Percentiles rank a stretch among this genome's conserved stretches.
These are phyloP conservation scores for Thunnus albacares DNA, from an alignment of 2,797 vertebrate species.

Conservation along the genomic window DNA sequence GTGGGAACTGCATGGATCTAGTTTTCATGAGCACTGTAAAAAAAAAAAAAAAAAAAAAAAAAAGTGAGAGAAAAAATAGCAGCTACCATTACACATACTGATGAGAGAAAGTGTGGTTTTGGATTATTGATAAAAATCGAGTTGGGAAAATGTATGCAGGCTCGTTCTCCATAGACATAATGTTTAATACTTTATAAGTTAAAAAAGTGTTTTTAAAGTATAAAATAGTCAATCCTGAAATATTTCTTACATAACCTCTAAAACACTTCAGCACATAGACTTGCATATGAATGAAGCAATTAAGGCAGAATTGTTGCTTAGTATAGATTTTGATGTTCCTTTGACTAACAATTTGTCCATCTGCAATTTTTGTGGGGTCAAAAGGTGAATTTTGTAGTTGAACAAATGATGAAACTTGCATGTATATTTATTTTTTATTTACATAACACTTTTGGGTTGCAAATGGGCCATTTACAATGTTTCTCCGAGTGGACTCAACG, in stretches of 20 bases:
- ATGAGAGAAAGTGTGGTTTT: slow-evolving; percentile 43
- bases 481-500: background rate
- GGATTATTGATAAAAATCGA: slow-evolving; percentile 34
- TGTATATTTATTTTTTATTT: slow-evolving; percentile 3
- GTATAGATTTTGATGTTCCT: background rate
- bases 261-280: background rate
- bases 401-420: background rate
- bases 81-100: slow-evolving; percentile 59
- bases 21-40: slow-evolving; percentile 83
- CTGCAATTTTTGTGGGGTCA: background rate
- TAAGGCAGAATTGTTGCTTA: background rate
- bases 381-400: background rate
- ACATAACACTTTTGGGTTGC: slow-evolving; percentile 7
- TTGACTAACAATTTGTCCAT: too few species aligned
- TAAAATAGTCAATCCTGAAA: background rate
- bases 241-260: background rate
- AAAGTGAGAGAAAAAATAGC: slow-evolving; percentile 54
- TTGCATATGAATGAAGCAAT: background rate
- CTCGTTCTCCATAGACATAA: background rate
- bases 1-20: slow-evolving; percentile 87
- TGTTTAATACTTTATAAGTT: background rate
- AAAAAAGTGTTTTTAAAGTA: background rate
- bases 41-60: slow-evolving; percentile 56
- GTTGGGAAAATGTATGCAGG: slow-evolving; percentile 14
- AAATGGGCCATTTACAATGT: slow-evolving; percentile 4